Conservation (phyloP, 2,888 invertebrate genomes). For the Macrophya alboannulata region DNA sequence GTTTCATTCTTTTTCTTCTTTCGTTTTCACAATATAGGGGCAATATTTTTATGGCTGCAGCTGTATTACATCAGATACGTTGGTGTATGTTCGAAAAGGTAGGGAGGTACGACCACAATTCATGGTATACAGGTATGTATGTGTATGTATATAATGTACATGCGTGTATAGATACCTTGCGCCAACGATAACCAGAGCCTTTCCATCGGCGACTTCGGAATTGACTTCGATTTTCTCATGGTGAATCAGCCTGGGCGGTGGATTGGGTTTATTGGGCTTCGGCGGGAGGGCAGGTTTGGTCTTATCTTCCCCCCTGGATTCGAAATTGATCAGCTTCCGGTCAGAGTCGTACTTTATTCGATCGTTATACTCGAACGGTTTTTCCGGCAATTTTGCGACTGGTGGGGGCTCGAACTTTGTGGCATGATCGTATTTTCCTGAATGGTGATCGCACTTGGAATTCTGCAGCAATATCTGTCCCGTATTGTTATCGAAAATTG, state of each 20-base stretch:
- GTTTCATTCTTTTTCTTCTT: neutral
- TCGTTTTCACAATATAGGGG: neutral
- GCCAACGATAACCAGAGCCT: slow-evolving; percentile 63
- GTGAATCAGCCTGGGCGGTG: slow-evolving; percentile 77
- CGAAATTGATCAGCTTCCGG: slow-evolving; percentile 68
- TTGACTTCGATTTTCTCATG: slow-evolving; percentile 74
- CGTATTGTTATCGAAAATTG: slow-evolving; percentile 60
- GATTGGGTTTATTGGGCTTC: slow-evolving; percentile 85
- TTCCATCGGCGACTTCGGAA: slow-evolving; percentile 65
- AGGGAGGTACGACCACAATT: neutral
- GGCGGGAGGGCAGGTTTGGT: slow-evolving; percentile 91
- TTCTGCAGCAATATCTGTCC: slow-evolving; percentile 27
- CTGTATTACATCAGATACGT: neutral
- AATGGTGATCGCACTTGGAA: slow-evolving; percentile 60
- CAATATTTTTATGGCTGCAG: neutral
- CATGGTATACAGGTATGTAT: neutral
- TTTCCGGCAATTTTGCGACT: slow-evolving; percentile 69
- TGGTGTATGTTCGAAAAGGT: neutral
- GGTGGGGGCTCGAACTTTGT: slow-evolving; percentile 72
- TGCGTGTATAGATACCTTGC: slow-evolving; percentile 66
- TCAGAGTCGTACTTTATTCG: slow-evolving; percentile 70
- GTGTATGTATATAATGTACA: neutral
- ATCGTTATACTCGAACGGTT: slow-evolving; percentile 74
- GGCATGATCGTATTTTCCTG: slow-evolving; percentile 68
- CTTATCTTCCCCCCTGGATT: slow-evolving; percentile 72